Evolutionary conservation across 53 echinoderm and acorn worm species (phyloP), one percentile per base, ranked within the genome.

Genomic region (Mesocentrotus franciscanus): DNA sequence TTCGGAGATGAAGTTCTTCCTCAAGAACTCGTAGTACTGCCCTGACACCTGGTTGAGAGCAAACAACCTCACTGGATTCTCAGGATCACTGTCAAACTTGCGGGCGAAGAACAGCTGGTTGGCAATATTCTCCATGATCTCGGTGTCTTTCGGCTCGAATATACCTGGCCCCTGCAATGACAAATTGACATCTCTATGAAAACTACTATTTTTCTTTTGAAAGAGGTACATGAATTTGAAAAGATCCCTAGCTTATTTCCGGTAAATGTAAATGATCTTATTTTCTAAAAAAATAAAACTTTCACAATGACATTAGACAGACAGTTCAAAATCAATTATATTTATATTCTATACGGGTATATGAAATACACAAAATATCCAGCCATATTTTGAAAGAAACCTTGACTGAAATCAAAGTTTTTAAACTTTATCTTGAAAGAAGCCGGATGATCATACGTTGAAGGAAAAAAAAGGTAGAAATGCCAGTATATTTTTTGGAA

Each of bases 71-170:
- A 97, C 99, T 0, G 97, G 93, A 76, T 97, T 97, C 66, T 78
- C 95, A 0, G 92, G 96, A 56, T 97, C 94, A 24, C 94, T 95
- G n/a, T 96, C 95, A 97, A 98, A 99, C 96, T 99, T 99, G 84
- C 99, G 96, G 5, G 99, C 98, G 92, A 99, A 99, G 92, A 97
- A 96, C 35, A 98, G 94, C 64, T 97, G 96, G 92, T 95, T 96
- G 61, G 98, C 95, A 55, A 97, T 95, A 71, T 93, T 61, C 57
- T 96, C 85, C 12, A 99, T 95, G 32, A 94, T 96, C 70, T 97
- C 96, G 18, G 96, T 95, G 93, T 99, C 99, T 55, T 95, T 92
- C 0, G 95, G 94, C 70, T 97, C 98, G 96, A 99, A 98, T 26
- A 95, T 98, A 17, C 99, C 98, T 0, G 99, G 98, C 92, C 99